phyloP scores from a whole-genome alignment of 2,797 vertebrate genomes.

The Pristis pectinata region DNA sequence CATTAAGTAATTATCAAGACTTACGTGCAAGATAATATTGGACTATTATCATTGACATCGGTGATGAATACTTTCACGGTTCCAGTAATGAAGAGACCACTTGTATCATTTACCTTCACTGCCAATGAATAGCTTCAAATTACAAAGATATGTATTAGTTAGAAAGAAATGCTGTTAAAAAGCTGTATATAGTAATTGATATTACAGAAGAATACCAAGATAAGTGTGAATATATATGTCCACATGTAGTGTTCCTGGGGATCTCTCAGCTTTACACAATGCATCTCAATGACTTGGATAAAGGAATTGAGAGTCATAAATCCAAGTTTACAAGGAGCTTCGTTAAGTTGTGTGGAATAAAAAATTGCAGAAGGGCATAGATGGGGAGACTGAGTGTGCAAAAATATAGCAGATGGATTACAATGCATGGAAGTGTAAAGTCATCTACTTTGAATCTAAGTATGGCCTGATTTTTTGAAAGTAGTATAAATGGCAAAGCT shows the following conservation, averaged over 20 bases:
- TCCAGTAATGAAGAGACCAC: constrained; percentile 41
- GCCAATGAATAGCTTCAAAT: constrained; percentile 45
- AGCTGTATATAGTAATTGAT: neutral
- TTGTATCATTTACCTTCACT: constrained; percentile 46
- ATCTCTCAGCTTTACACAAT: neutral
- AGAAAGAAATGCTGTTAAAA: neutral
- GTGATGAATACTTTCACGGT: constrained; percentile 49
- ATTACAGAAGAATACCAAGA: neutral
- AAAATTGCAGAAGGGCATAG: neutral
- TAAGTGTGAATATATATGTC: neutral
- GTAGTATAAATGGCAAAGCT: too few species aligned
- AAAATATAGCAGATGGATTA: too few species aligned
- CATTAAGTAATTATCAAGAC: constrained; percentile 10
- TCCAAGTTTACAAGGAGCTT: neutral
- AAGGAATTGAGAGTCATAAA: neutral
- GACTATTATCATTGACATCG: constrained; percentile 45
- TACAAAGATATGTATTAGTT: neutral
- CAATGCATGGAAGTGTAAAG: neutral
- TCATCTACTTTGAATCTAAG: neutral
- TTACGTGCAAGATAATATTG: constrained; percentile 47
- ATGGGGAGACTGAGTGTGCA: neutral
- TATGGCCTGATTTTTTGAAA: neutral
- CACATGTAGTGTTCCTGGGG: neutral
- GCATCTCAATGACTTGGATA: neutral
- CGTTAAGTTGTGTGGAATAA: neutral